These are phyloP conservation scores for Phallusia fumigata DNA, from an alignment of 23 tunicate genomes.

Conservation along the genomic window DNA sequence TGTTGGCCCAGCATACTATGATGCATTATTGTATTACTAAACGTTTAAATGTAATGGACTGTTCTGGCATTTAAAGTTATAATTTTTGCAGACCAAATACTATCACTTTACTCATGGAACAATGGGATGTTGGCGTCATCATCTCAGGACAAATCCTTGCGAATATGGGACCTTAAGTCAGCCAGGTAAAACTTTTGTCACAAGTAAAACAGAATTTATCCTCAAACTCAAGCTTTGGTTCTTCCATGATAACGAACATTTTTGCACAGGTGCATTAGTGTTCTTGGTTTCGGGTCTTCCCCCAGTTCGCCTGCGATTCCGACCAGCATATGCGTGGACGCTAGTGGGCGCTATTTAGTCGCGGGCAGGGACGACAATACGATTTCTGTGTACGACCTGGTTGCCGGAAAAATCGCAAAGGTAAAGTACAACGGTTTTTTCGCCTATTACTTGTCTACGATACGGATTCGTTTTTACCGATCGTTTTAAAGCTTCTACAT, in stretches of 20 bases:
- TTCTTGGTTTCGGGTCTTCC: conserved; percentile 55
- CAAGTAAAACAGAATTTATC: not conserved
- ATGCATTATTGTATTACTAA: too few relatives aligned
- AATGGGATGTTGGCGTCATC: conserved; percentile 60
- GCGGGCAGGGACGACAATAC: conserved; percentile 39
- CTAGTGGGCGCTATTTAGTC: conserved; percentile 45
- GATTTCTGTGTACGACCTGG: conserved; percentile 61
- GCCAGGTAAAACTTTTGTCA: conserved; percentile 37
- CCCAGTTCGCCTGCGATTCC: conserved; percentile 28
- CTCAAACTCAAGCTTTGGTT: too few relatives aligned
- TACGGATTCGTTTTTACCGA: too few relatives aligned
- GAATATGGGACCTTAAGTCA: conserved; percentile 68
- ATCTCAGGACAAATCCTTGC: conserved; percentile 68
- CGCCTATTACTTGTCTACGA: too few relatives aligned
- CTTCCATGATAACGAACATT: too few relatives aligned
- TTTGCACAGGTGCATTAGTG: conserved; percentile 41
- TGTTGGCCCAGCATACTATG: too few relatives aligned
- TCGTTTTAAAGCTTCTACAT: too few relatives aligned
- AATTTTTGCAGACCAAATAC: conserved; percentile 36
- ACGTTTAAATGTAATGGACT: too few relatives aligned
- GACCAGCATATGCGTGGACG: conserved; percentile 65
- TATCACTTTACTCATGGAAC: conserved; percentile 66
- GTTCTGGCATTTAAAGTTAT: too few relatives aligned
- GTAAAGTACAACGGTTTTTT: too few relatives aligned
- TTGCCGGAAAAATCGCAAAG: conserved; percentile 32